These are phyloP conservation scores for Hypomesus transpacificus DNA, from an alignment of 2,113 vertebrate species.

Conservation along the genomic window DNA sequence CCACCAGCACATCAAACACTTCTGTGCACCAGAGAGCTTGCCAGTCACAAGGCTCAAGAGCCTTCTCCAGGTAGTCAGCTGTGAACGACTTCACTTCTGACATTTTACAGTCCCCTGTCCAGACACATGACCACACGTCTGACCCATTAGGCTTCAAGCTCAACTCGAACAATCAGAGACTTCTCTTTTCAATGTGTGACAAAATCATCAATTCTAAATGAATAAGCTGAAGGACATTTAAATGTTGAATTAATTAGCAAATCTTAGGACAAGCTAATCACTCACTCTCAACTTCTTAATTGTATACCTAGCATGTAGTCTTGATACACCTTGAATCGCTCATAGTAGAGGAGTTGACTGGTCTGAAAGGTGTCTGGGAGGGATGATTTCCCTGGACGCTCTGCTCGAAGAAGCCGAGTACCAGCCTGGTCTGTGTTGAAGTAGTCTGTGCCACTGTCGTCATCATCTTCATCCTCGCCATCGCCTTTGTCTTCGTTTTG, in stretches of 20 bases:
- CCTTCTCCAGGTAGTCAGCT: slow-evolving; percentile 91
- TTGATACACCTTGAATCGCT: slow-evolving; percentile 89
- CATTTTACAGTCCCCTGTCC: slow-evolving; percentile 88
- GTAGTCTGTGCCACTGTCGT: slow-evolving; percentile 73
- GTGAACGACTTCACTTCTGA: slow-evolving; percentile 88
- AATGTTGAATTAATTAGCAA: too few relatives aligned
- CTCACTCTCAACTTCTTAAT: too few relatives aligned
- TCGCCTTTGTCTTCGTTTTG: slow-evolving; percentile 53
- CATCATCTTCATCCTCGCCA: slow-evolving; percentile 29
- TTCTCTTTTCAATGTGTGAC: too few relatives aligned
- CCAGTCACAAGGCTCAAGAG: slow-evolving; percentile 87
- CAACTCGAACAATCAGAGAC: background rate
- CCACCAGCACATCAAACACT: slow-evolving; percentile 85
- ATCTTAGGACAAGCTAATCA: too few relatives aligned
- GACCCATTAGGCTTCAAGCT: background rate
- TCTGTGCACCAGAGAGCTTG: slow-evolving; percentile 85
- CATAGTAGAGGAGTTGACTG: slow-evolving; percentile 83
- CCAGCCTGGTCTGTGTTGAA: slow-evolving; percentile 59
- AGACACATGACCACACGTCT: background rate
- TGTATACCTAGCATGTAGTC: slow-evolving; percentile 90
- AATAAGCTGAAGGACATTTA: too few relatives aligned
- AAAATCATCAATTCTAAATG: too few relatives aligned
- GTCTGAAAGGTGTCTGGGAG: slow-evolving; percentile 87
- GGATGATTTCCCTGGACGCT: slow-evolving; percentile 45
- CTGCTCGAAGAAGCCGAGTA: slow-evolving; percentile 66